Evolutionary conservation across 2,113 vertebrate genomes (phyloP).

Genomic region (Rostratula benghalensis): DNA sequence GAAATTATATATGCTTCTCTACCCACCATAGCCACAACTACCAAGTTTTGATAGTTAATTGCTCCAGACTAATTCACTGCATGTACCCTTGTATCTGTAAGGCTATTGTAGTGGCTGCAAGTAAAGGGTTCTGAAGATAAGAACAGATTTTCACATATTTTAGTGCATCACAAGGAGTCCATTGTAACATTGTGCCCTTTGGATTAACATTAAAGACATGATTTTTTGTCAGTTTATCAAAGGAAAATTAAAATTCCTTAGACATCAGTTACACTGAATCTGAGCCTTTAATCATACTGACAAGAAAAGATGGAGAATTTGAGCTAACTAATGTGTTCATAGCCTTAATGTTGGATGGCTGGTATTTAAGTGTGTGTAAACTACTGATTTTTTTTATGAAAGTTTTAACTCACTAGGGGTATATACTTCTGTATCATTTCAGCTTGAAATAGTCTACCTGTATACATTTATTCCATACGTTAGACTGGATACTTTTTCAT

Average conservation of each 20-base stretch:
- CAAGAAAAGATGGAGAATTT: conserved; percentile 61
- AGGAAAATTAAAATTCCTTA: conserved; percentile 68
- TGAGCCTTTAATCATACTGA: conserved; percentile 75
- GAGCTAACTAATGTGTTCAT: conserved; percentile 27
- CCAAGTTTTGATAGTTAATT: conserved; percentile 8
- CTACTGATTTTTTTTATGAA: not conserved
- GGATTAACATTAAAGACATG: conserved; percentile 73
- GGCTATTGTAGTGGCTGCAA: conserved; percentile 5
- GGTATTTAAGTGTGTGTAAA: conserved; percentile 50
- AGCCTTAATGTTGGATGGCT: not conserved
- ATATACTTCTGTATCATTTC: not conserved
- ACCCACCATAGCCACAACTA: not conserved
- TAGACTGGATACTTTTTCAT: not conserved
- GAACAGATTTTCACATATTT: conserved; percentile 61
- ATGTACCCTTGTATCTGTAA: not conserved
- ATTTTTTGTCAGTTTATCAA: conserved; percentile 68
- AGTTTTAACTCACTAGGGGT: not conserved
- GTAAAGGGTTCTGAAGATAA: conserved; percentile 47
- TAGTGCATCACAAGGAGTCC: conserved; percentile 57
- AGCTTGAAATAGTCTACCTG: not conserved
- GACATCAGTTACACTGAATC: conserved; percentile 60
- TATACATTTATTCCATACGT: not conserved
- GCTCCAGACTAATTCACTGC: not conserved
- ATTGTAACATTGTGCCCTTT: conserved; percentile 62
- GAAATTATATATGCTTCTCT: not conserved